Conservation (phyloP, 2,888 invertebrate species). For the Drosophila formosana region DNA sequence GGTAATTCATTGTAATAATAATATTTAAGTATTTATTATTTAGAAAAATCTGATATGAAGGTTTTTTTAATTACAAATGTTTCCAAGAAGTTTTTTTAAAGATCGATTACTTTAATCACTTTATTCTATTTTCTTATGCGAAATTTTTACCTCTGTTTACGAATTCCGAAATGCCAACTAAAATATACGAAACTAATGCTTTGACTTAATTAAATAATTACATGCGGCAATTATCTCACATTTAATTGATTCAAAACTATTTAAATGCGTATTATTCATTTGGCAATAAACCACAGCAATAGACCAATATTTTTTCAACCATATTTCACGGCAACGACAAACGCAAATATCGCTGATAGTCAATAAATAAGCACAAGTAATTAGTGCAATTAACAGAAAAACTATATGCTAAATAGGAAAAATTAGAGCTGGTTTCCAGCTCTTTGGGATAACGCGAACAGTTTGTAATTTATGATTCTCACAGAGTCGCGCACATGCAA, state of each 20-base stretch:
- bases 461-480: slow-evolving; percentile 64
- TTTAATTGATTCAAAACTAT: slow-evolving; percentile 14
- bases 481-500: slow-evolving; percentile 59
- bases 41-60: too few relatives aligned
- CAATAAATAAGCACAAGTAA: slow-evolving; percentile 67
- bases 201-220: background rate
- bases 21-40: too few relatives aligned
- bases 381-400: slow-evolving; percentile 65
- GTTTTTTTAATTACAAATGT: too few relatives aligned
- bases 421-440: slow-evolving; percentile 23
- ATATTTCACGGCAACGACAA: slow-evolving; percentile 9
- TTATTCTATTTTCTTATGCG: too few relatives aligned
- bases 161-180: background rate
- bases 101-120: too few relatives aligned
- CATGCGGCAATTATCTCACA: slow-evolving; percentile 4
- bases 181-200: background rate
- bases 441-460: slow-evolving; percentile 22
- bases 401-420: slow-evolving; percentile 58
- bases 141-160: too few relatives aligned
- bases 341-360: slow-evolving; percentile 42
- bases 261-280: slow-evolving; percentile 16
- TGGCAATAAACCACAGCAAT: background rate
- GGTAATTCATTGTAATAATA: too few relatives aligned
- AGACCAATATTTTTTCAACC: background rate
- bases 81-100: too few relatives aligned